Base-by-base conservation (phyloP, 1,140 invertebrate species). In the Psilanteris sp. region DNA sequence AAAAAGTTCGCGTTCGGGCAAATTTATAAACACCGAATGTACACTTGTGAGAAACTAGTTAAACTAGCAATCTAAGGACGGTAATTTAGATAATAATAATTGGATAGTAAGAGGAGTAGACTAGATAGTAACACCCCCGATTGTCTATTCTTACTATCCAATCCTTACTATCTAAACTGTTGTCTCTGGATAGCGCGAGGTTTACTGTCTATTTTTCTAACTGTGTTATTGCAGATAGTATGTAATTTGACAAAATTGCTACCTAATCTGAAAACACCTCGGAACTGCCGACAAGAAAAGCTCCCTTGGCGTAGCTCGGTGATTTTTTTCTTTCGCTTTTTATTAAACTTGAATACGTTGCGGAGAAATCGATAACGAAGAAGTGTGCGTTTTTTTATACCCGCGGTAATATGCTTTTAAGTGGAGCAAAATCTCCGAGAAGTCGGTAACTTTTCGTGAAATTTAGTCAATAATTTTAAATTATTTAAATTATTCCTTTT, bases 71-170 rank as follows among this genome's bases (percentile, higher is more conserved):
- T 43, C 52, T 27, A 59, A 13, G 8, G 13, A 32, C 44, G 18
- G 66, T 31, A 46, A 46, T 72, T 61, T 62, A 62, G 57, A 70
- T 70, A 70, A 70, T 55, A 57, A 68, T 68, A 68, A 68, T 57
- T 68, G 62, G 62, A 55, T 31, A 29, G 59, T 50, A 64, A 64
- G 59, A 62, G 41, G 10, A 55, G 20, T 32, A 22, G 50, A 59
- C 44, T 52, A 29, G 54, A 71, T 54, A 31, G 55, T 41, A 57
- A 57, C 64, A 68, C 32, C 32, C 11, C 6, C 11, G 27, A 29
- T 32, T 68, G 64, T 48, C 64, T 57, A 57, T 68, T 43, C 50
- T 41, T 50, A 39, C 64, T 18, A 26, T 50, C 24, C 52, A 50
- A 71, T 71, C 29, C 67, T 14, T 10, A 27, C 67, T 61, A 71